Percentiles rank a stretch among this genome's conserved stretches.
phyloP scores from a whole-genome alignment of 2,113 vertebrate genomes.

The Aegotheles bennettii region DNA sequence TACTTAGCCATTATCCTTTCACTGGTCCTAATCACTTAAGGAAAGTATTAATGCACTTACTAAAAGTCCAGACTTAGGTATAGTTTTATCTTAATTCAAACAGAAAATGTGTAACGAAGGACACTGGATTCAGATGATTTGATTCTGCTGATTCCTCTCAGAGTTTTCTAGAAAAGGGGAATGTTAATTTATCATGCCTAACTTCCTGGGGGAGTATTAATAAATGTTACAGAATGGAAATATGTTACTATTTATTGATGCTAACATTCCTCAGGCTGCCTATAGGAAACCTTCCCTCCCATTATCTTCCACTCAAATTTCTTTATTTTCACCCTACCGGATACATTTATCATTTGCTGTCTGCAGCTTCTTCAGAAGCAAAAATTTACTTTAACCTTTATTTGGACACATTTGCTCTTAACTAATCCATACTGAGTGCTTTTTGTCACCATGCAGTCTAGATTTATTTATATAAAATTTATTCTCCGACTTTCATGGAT shows the following conservation, averaged over 20 bases:
- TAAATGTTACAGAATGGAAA: background rate
- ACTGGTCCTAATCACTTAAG: background rate
- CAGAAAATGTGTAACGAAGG: background rate
- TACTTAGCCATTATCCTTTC: background rate
- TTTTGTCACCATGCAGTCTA: background rate
- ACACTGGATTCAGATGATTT: background rate
- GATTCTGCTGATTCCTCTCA: background rate
- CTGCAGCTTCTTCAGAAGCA: background rate
- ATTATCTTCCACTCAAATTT: background rate
- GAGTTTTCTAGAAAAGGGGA: background rate
- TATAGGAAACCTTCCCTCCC: background rate
- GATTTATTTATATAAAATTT: background rate
- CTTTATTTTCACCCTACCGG: background rate
- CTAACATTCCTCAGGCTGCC: background rate
- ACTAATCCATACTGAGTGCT: background rate
- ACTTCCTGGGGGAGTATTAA: background rate
- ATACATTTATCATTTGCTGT: background rate
- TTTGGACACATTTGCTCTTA: background rate
- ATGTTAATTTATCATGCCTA: background rate
- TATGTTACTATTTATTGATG: background rate
- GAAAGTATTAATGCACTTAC: background rate
- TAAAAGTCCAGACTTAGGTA: background rate
- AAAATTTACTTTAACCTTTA: background rate
- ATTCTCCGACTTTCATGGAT: background rate
- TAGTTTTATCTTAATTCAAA: background rate